Evolutionary conservation across 2,888 invertebrate species (phyloP).

Genomic region (Sepiola atlantica): DNA sequence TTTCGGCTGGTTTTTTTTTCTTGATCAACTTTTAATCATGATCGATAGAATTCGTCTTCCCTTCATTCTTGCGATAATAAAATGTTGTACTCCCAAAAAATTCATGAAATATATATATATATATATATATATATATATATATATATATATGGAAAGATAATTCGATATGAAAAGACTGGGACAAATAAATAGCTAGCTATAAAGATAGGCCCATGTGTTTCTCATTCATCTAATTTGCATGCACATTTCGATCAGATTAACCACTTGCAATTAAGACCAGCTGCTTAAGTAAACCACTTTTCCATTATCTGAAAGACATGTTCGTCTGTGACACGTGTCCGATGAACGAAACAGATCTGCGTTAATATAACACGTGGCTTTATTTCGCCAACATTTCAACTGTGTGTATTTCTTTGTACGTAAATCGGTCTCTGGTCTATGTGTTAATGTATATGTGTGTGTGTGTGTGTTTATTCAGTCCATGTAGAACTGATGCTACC

Average conservation of each 20-base stretch:
- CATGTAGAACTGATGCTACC: too few relatives aligned
- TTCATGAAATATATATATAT: not conserved
- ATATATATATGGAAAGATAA: not conserved
- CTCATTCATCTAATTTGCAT: not conserved
- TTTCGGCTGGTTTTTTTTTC: too few relatives aligned
- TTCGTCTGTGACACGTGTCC: not conserved
- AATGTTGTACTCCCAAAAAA: too few relatives aligned
- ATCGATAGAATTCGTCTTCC: too few relatives aligned
- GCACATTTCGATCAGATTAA: not conserved
- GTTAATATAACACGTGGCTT: conserved; percentile 1
- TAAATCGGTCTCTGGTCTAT: not conserved
- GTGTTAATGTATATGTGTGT: not conserved
- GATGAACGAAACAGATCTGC: not conserved
- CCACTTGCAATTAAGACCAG: not conserved
- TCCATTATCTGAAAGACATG: not conserved
- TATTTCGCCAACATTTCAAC: not conserved
- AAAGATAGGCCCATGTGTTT: not conserved
- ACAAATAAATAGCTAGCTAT: not conserved
- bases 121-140: not conserved
- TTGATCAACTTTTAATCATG: too few relatives aligned
- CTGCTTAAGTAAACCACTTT: not conserved
- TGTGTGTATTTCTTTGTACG: not conserved
- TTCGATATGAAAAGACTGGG: not conserved
- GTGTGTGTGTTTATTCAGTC: not conserved
- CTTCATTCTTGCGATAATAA: too few relatives aligned